Conservation (phyloP, 2,113 vertebrate species). For the Mugil cephalus region DNA sequence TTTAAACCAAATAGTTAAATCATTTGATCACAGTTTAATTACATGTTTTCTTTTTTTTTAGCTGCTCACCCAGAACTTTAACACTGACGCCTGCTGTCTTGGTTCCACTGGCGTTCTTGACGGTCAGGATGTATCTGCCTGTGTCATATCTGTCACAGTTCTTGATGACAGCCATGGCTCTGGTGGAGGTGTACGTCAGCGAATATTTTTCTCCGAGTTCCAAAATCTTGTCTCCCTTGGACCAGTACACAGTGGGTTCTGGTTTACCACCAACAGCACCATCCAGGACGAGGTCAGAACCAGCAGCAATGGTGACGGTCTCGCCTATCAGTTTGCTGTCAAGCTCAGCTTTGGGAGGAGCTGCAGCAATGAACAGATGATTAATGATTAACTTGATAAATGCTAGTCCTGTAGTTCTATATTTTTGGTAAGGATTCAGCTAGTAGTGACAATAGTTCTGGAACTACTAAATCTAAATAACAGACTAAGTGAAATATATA, state of each 20-base stretch:
- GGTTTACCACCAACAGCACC: slow-evolving; percentile 96
- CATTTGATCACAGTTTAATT: no score
- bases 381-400: background rate
- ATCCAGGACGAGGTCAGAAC: slow-evolving; percentile 96
- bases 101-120: slow-evolving; percentile 95
- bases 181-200: slow-evolving; percentile 93
- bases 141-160: slow-evolving; percentile 95
- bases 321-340: slow-evolving; percentile 93
- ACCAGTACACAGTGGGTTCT: slow-evolving; percentile 97
- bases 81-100: slow-evolving; percentile 92
- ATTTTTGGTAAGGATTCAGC: background rate
- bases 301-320: slow-evolving; percentile 89
- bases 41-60: background rate
- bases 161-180: slow-evolving; percentile 95
- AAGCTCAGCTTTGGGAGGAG: slow-evolving; percentile 95
- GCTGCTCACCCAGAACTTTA: slow-evolving; percentile 94
- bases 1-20: background rate
- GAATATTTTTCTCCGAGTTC: slow-evolving; percentile 95
- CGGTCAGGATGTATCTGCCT: slow-evolving; percentile 93
- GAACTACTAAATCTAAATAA: background rate
- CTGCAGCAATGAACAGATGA: slow-evolving; percentile 69
- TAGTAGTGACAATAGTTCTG: background rate
- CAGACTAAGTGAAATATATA: background rate
- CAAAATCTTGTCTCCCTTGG: slow-evolving; percentile 94
- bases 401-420: no score